Evolutionary conservation across 2,888 invertebrate genomes (phyloP), one percentile per base, ranked within the genome.

Genomic region (Kryphioiulus occultus): DNA sequence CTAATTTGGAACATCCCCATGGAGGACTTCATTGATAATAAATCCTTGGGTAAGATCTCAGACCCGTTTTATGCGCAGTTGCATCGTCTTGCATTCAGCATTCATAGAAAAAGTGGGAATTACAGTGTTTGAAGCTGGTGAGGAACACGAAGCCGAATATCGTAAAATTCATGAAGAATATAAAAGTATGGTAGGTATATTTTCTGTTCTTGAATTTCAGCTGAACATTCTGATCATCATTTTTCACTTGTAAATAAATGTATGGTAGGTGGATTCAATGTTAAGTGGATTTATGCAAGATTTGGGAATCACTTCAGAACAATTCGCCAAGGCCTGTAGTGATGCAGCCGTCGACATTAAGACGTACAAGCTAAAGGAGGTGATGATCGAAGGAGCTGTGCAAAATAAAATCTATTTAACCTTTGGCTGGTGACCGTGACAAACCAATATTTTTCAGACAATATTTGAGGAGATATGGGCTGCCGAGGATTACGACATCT

Each of bases 221-320:
- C 35, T 35, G n/a, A n/a, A n/a, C n/a, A n/a, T n/a, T n/a, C n/a
- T n/a, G n/a, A 35, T 35, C 35, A 4, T 35, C 7, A 35, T 35
- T 35, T 35, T 35, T 35, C n/a, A n/a, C n/a, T n/a, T n/a, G n/a
- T n/a, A n/a, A 85, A 26, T 78, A 19, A 85, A 42, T 19, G n/a
- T 59, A 30, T 22, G 22, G 68, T 90, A 95, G 95, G 95, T 98
- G n/a, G 97, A 97, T 91, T 94, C 95, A 88, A 95, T 98, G 95
- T 93, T 98, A 84, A 96, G 96, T 83, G 96, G 96, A 88, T 98
- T 97, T 91, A 97, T 97, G 96, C 96, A 97, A 90, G 98, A 98
- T 91, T 95, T 97, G 91, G 96, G 96, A 85, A 97, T 98, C 90
- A 94, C 95, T 0, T 95, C 97, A 0, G 96, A 97, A 89, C 96